phyloP scores from a whole-genome alignment of 2,797 vertebrate species.

The Acrossocheilus fasciatus region DNA sequence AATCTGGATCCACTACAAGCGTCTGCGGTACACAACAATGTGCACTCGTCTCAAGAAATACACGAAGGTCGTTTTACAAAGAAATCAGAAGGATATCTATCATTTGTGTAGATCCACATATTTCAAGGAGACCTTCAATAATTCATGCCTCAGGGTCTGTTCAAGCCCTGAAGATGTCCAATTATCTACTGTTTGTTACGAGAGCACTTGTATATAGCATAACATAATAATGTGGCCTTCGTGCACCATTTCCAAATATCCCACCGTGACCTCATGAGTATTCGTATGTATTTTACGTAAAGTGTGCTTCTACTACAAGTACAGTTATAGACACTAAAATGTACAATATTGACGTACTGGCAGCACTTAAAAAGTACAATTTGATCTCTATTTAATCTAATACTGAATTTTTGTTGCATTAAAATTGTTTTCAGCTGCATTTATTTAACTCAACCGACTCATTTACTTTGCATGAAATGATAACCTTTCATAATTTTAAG shows the following conservation, averaged over 20 bases:
- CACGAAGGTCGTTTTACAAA: not conserved
- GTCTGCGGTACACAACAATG: not conserved
- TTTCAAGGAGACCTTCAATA: slow-evolving; percentile 46
- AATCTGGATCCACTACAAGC: slow-evolving; percentile 19
- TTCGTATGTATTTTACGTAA: not conserved
- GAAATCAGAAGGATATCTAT: not conserved
- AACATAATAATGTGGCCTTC: not conserved
- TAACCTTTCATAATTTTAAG: not conserved
- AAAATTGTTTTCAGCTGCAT: not conserved
- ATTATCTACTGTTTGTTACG: not conserved
- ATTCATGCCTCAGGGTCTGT: slow-evolving; percentile 44
- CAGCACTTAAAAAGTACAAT: not conserved
- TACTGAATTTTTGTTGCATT: not conserved
- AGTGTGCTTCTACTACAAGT: not conserved
- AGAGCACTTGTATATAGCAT: not conserved
- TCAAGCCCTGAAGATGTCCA: slow-evolving; percentile 33
- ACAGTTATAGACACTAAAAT: not conserved
- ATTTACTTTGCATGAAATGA: not conserved
- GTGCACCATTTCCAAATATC: not conserved
- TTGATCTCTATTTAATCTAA: not conserved
- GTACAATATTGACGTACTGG: not conserved
- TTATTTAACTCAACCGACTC: not conserved
- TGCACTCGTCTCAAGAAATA: not conserved
- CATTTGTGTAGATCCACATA: not conserved
- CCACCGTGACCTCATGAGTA: not conserved